Evolutionary conservation across 2,113 vertebrate species (phyloP).

Genomic region (Synchiropus splendidus): DNA sequence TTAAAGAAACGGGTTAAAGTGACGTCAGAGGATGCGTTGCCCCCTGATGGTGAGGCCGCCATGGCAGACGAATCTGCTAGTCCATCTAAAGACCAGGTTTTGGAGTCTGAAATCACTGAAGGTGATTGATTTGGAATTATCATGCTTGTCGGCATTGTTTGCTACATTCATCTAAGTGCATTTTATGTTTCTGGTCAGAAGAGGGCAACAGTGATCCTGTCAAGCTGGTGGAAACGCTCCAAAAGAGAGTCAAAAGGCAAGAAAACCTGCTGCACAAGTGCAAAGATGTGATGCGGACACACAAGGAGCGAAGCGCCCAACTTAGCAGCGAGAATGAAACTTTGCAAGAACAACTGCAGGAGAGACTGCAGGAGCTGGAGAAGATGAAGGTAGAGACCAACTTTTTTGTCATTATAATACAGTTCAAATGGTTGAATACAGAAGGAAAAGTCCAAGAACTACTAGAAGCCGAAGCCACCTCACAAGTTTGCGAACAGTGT

Average conservation of each 20-base stretch:
- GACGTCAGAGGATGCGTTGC: constrained; percentile 45
- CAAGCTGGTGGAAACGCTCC: constrained; percentile 71
- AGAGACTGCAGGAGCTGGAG: constrained; percentile 89
- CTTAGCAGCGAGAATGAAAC: constrained; percentile 85
- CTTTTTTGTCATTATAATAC: not conserved
- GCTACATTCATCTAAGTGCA: not conserved
- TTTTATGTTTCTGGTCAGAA: constrained; percentile 47
- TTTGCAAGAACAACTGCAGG: constrained; percentile 87
- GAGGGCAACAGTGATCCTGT: constrained; percentile 60
- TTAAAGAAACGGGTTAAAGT: constrained; percentile 78
- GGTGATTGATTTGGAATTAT: constrained; percentile 24
- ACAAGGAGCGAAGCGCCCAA: constrained; percentile 76
- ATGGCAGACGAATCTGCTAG: constrained; percentile 46
- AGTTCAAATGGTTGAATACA: no score
- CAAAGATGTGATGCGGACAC: constrained; percentile 74
- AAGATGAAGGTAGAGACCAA: constrained; percentile 81
- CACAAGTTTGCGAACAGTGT: no score
- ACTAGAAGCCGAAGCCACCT: no score
- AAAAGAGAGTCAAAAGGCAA: constrained; percentile 80
- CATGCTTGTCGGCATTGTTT: no score
- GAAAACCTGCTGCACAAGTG: constrained; percentile 85
- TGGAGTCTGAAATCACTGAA: constrained; percentile 33
- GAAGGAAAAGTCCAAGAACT: no score
- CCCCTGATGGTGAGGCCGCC: constrained; percentile 39
- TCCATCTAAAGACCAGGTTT: constrained; percentile 46